phyloP scores from a whole-genome alignment of 2,797 vertebrate genomes.

The Neomorphus geoffroyi region DNA sequence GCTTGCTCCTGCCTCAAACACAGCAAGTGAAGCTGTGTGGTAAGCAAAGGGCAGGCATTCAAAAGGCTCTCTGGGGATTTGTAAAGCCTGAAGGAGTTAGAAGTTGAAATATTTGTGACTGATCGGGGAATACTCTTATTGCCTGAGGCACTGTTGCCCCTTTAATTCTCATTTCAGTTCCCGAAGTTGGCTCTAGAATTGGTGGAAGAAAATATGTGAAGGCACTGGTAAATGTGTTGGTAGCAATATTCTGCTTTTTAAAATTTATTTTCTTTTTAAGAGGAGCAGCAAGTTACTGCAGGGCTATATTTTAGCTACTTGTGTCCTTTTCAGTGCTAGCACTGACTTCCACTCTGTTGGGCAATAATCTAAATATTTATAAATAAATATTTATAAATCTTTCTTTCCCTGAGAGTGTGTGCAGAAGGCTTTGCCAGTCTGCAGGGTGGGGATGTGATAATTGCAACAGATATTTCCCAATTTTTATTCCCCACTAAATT shows the following conservation, averaged over 20 bases:
- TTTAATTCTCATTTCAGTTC: neutral
- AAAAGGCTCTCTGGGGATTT: neutral
- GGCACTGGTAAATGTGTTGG: neutral
- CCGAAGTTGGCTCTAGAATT: neutral
- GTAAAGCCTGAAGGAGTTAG: constrained; percentile 14
- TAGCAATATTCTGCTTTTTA: neutral
- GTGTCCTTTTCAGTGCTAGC: neutral
- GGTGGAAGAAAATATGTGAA: neutral
- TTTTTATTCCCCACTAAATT: neutral
- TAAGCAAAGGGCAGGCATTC: neutral
- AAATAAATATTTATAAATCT: neutral
- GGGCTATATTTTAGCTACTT: neutral
- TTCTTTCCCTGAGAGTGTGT: neutral
- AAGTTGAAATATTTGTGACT: constrained; percentile 19
- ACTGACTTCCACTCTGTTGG: neutral
- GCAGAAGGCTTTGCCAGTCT: neutral
- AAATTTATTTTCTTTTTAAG: neutral
- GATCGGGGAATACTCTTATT: neutral
- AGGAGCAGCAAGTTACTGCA: neutral
- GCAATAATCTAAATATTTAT: neutral
- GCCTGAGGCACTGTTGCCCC: neutral
- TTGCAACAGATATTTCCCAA: neutral
- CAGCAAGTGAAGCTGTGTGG: neutral
- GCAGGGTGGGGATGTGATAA: neutral
- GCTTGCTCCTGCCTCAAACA: neutral